Conservation (phyloP, 2,888 invertebrate species). For the Spicauda simplicius region DNA sequence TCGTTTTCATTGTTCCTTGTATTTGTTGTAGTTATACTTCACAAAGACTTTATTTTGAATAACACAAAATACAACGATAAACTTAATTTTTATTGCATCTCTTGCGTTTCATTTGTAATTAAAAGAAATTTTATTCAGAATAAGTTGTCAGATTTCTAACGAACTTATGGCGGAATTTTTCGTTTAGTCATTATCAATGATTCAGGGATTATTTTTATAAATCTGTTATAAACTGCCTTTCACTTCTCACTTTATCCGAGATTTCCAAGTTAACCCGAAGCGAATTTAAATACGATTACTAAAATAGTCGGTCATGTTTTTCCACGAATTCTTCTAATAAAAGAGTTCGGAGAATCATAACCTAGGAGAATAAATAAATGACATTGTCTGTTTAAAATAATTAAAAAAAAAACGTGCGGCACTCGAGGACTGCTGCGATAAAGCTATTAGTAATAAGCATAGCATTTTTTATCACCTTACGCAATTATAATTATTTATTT, state of each 20-base stretch:
- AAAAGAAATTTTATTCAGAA: background rate
- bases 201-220: slow-evolving; percentile 30
- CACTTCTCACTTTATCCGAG: slow-evolving; percentile 26
- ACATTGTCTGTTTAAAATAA: background rate
- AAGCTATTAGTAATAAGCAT: too few relatives aligned
- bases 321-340: background rate
- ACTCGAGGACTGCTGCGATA: too few relatives aligned
- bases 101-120: background rate
- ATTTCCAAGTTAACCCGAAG: slow-evolving; percentile 16
- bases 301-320: slow-evolving; percentile 8
- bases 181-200: slow-evolving; percentile 25
- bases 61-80: background rate
- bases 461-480: too few relatives aligned
- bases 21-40: too few relatives aligned
- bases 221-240: slow-evolving; percentile 27
- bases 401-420: too few relatives aligned
- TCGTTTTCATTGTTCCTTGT: too few relatives aligned
- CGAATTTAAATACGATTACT: slow-evolving; percentile 7
- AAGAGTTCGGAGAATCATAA: background rate
- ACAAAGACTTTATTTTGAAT: too few relatives aligned
- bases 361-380: background rate
- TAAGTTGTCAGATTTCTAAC: background rate
- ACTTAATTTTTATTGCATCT: background rate
- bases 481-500: too few relatives aligned
- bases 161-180: background rate